Evolutionary conservation across 2,113 vertebrate species (phyloP).

Genomic region (Mesocricetus auratus): DNA sequence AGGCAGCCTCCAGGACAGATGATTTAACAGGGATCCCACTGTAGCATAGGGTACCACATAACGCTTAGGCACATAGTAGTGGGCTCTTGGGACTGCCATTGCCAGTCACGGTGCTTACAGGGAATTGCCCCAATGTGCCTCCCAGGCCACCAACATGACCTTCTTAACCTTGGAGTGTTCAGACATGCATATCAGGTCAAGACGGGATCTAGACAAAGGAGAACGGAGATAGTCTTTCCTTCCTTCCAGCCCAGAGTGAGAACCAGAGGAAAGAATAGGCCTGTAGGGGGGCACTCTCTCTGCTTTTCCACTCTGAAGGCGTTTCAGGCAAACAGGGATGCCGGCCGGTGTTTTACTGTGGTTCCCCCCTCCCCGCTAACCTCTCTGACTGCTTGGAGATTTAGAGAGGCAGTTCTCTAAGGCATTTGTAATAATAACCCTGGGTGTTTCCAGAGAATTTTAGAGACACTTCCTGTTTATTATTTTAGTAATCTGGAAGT

Average conservation of each 20-base stretch:
- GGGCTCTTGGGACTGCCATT: not conserved
- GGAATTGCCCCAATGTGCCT: not conserved
- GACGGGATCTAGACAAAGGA: not conserved
- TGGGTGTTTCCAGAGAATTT: not conserved
- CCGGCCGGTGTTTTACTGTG: not conserved
- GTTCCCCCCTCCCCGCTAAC: not conserved
- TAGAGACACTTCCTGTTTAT: conserved; percentile 24
- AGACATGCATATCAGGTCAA: not conserved
- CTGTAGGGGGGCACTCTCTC: not conserved
- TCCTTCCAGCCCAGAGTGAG: not conserved
- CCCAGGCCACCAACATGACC: fast-evolving
- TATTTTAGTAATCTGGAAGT: not conserved
- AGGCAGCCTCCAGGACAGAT: not conserved
- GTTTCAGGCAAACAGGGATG: not conserved
- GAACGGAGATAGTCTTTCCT: not conserved
- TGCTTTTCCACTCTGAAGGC: not conserved
- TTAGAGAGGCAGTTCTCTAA: conserved; percentile 17
- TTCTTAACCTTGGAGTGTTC: not conserved
- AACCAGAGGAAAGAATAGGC: not conserved
- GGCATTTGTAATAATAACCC: not conserved
- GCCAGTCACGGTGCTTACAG: not conserved
- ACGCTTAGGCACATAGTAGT: fast-evolving
- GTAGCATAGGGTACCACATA: not conserved
- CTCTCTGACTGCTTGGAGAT: not conserved
- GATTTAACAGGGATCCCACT: fast-evolving